Percentiles rank a stretch among this genome's conserved stretches.
Conservation (phyloP, 1,140 invertebrate genomes). For the Drosophila nasuta region DNA sequence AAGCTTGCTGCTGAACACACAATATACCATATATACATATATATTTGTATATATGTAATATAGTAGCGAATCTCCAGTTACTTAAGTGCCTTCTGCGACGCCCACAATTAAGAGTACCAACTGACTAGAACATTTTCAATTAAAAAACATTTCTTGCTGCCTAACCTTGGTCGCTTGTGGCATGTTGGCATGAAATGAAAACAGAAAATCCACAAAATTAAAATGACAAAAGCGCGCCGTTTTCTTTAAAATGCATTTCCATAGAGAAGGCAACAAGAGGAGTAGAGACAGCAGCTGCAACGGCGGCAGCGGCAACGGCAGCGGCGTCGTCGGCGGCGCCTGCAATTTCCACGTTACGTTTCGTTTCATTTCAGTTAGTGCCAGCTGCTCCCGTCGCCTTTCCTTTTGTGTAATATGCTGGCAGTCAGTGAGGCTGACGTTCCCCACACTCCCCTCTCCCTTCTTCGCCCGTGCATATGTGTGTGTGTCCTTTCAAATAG, state of each 20-base stretch:
- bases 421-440: slow-evolving; percentile 10
- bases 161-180: slow-evolving; percentile 66
- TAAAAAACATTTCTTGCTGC: slow-evolving; percentile 64
- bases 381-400: slow-evolving; percentile 66
- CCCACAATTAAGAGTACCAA: slow-evolving; percentile 40
- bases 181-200: slow-evolving; percentile 60
- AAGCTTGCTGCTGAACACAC: background rate
- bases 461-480: background rate
- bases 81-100: slow-evolving; percentile 42
- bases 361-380: slow-evolving; percentile 81
- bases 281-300: background rate
- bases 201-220: slow-evolving; percentile 80
- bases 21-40: background rate
- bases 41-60: too few species aligned
- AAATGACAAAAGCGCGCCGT: slow-evolving; percentile 79
- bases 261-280: slow-evolving; percentile 25
- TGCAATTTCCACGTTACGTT: slow-evolving; percentile 74
- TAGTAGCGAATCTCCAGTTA: slow-evolving; percentile 32
- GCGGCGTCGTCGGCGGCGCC: slow-evolving; percentile 29
- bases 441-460: background rate
- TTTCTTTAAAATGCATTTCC: slow-evolving; percentile 81
- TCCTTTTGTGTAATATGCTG: slow-evolving; percentile 56
- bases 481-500: slow-evolving; percentile 49
- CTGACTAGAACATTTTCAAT: slow-evolving; percentile 75
- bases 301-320: slow-evolving; percentile 1